Evolutionary conservation across 2,797 vertebrate genomes (phyloP), one percentile per base, ranked within the genome.

Genomic region (Antrozous pallidus): DNA sequence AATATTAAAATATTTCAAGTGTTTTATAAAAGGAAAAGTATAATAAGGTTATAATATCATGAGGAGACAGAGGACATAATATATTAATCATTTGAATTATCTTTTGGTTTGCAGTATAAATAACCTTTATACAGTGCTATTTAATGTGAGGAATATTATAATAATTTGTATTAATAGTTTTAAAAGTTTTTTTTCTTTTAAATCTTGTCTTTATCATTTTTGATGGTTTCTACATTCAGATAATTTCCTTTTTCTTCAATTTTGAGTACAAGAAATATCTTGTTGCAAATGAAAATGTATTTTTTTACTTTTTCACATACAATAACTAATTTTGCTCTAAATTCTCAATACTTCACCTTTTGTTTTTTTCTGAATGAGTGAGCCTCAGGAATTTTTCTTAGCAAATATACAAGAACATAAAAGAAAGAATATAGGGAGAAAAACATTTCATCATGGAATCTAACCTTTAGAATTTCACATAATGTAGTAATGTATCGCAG

Each of bases 391-490:
- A 42, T 36, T 84, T 87, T 87, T 90, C 38, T 80, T 90, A 63
- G 49, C 16, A 79, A 71, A 91, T 95, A 75, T 85, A 18, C 24
- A 67, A 87, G 31, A 79, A 87, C 12, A 78, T 87, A 82, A 77
- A 71, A 82, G 38, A 58, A 13, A 84, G 33, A 86, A n/a, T 49
- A 63, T 4, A 33, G 61, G 49, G 13, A 28, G 17, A 88, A 79
- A 83, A 73, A 74, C 56, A 79, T 73, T 94, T 90, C 31, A 83
- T 79, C 47, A 90, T 74, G 36, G 78, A 93, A 73, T 54, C 36
- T 74, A 93, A 38, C 16, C 40, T 87, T 93, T 94, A 73, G 20
- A 90, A 73, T 67, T 94, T 93, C 47, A 67, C 10, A 24, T 78
- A 88, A 61, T 67, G 31, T 67, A n/a, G 26, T 28, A 74, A 83